A percentile compares a stretch with the other conserved stretches of the same genome.
These are phyloP conservation scores for Eristalis arbustorum DNA, from an alignment of 2,888 invertebrate genomes.

Conservation along the genomic window DNA sequence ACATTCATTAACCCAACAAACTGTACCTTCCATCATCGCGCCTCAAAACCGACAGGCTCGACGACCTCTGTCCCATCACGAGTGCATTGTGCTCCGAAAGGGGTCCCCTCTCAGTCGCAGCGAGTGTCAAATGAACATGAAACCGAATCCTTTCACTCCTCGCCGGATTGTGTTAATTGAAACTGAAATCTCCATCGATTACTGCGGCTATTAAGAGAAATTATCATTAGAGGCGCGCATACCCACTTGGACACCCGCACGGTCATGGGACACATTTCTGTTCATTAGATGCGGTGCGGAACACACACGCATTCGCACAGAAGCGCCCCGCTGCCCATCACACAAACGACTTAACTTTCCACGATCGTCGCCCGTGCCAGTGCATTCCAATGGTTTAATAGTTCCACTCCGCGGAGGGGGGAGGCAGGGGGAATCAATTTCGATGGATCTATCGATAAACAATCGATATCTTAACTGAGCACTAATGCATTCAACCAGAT, in stretches of 20 bases:
- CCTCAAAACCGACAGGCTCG: background rate
- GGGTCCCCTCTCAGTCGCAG: too few species aligned
- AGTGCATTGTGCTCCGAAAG: background rate
- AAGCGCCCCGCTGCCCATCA: background rate
- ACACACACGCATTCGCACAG: background rate
- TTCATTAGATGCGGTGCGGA: background rate
- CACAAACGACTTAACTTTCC: background rate
- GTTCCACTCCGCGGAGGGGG: constrained; percentile 20
- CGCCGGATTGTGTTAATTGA: too few species aligned
- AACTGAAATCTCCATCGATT: background rate
- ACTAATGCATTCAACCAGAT: constrained; percentile 47
- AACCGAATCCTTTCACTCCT: too few species aligned
- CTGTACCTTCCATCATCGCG: background rate
- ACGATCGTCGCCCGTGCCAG: background rate
- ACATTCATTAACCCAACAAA: background rate
- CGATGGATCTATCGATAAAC: constrained; percentile 38
- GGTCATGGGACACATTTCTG: background rate
- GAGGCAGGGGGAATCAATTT: background rate
- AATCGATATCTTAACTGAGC: constrained; percentile 30
- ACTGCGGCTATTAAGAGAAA: background rate
- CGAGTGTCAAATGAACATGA: too few species aligned
- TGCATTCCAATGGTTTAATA: constrained; percentile 26
- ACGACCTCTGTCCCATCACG: background rate
- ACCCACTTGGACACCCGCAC: background rate
- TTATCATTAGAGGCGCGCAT: too few species aligned